Conservation (phyloP, 2,113 vertebrate genomes). For the Spea bombifrons region DNA sequence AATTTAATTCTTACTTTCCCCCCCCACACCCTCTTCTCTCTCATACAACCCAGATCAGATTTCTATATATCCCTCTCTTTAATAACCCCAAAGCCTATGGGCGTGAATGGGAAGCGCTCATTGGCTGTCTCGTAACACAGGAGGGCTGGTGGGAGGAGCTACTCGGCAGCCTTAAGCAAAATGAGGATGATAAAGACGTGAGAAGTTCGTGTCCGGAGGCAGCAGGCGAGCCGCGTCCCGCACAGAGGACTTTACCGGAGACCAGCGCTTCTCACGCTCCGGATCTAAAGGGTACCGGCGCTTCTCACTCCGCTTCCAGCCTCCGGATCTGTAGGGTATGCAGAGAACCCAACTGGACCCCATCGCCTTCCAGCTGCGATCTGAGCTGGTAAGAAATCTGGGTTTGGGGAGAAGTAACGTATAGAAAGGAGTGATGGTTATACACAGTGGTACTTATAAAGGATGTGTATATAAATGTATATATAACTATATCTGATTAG, state of each 20-base stretch:
- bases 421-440: no score
- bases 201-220: background rate
- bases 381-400: conserved; percentile 14
- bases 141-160: conserved; percentile 19
- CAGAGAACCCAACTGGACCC: conserved; percentile 3
- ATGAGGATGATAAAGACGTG: conserved; percentile 1
- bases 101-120: background rate
- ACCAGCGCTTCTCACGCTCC: background rate
- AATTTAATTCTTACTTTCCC: background rate
- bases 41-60: background rate
- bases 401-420: no score
- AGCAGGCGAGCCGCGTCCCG: background rate
- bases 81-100: conserved; percentile 17
- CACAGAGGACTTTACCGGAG: background rate
- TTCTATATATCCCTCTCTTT: background rate
- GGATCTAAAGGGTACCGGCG: background rate
- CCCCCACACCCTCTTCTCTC: conserved; percentile 2
- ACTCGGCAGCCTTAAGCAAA: conserved; percentile 10
- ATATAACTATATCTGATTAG: no score
- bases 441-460: no score
- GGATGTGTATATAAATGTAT: no score
- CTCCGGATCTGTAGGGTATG: conserved; percentile 9
- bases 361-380: background rate
- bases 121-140: conserved; percentile 22
- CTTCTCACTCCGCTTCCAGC: background rate